These are phyloP conservation scores for Channa maculata DNA, from an alignment of 2,113 vertebrate genomes.

Conservation along the genomic window DNA sequence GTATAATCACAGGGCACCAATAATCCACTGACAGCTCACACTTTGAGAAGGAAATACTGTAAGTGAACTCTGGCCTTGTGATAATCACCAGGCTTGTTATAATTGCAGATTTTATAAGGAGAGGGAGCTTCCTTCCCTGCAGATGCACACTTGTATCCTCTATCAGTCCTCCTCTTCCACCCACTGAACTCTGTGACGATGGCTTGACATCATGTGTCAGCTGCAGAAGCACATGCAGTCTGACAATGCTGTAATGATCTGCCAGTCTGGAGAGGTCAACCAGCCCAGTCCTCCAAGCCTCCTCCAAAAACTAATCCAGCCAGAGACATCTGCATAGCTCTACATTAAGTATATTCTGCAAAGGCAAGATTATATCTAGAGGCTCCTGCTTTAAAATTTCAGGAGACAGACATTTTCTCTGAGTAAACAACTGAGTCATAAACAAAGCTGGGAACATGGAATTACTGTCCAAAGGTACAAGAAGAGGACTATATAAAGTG, in stretches of 20 bases:
- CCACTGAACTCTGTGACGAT: conserved; percentile 17
- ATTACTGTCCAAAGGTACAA: conserved; percentile 25
- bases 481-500: not conserved
- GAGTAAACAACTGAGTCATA: conserved; percentile 58
- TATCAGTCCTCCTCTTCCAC: conserved; percentile 24
- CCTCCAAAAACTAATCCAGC: conserved; percentile 20
- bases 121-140: conserved; percentile 55
- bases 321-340: conserved; percentile 35
- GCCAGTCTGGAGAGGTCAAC: conserved; percentile 10
- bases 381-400: conserved; percentile 29
- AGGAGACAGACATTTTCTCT: conserved; percentile 40
- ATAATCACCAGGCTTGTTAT: conserved; percentile 63
- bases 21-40: conserved; percentile 58
- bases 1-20: conserved; percentile 68
- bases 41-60: conserved; percentile 31
- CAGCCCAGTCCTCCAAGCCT: conserved; percentile 31
- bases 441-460: conserved; percentile 36
- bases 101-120: conserved; percentile 63
- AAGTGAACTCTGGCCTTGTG: conserved; percentile 49
- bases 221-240: conserved; percentile 43
- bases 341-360: conserved; percentile 35
- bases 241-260: conserved; percentile 23
- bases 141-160: conserved; percentile 47
- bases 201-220: conserved; percentile 49
- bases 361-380: conserved; percentile 42